Base-by-base conservation (phyloP, 2,888 invertebrate species). In the Halocaridina rubra region DNA sequence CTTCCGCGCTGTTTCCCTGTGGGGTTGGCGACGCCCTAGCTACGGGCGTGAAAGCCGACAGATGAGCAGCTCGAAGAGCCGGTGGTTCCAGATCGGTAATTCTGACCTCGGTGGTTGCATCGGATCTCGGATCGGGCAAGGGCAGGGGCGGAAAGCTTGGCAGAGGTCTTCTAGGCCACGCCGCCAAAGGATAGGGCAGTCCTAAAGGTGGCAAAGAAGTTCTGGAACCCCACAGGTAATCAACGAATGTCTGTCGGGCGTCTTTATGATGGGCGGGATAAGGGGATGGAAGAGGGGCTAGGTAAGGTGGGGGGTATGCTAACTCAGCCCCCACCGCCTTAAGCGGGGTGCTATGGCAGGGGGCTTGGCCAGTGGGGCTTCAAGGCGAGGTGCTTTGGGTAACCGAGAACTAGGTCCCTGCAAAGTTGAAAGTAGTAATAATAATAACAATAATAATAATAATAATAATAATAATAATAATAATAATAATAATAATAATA, bases 81-180 rank as follows among this genome's bases (percentile, higher is more conserved):
- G 86, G 79, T 22, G 80, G 69, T 24, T 80, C 80, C 29, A 82
- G 10, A 39, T 80, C 80, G 22, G 82, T 32, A 59, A 75, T 78
- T 33, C 79, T 22, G 46, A 71, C 64, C 13, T 86, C 86, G 16
- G 33, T 69, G 22, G 59, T 69, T 5, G 82, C 69, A 24, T 82
- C 82, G 22, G 77, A 59, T 16, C 82, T 77, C 27, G 82, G 82
- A 29, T 84, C 84, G n/a, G 81, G 32, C 0, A 87, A 46, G 13
- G 85, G 75, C 22, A 87, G 57, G 16, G 84, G 80, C 1, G 87
- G 84, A 46, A 87, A 85, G 61, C 81, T 85, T 1, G 87, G 87
- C 10, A 87, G 87, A 5, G 87, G 87, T 3, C 87, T 72, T 32
- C 85, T 78, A 13, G 87, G 87, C 87, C 87, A 87, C n/a, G 87